A percentile compares a stretch with the other conserved stretches of the same genome.
Evolutionary conservation across 2,888 invertebrate species (phyloP).

Genomic region (Alitta virens): DNA sequence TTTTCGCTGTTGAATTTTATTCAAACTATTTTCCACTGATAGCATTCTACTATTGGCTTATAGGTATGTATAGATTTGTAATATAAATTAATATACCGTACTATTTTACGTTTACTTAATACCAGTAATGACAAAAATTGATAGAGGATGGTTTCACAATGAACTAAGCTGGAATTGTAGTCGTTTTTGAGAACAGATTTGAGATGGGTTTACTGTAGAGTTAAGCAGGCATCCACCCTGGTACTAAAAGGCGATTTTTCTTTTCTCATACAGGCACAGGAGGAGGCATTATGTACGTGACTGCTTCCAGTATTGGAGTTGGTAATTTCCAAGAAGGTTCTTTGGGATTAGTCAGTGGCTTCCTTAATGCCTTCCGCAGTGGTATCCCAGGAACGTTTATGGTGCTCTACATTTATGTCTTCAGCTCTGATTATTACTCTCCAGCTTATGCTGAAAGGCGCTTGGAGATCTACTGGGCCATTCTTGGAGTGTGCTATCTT

Average conservation of each 20-base stretch:
- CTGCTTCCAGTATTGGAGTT: slow-evolving; percentile 6
- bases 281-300: slow-evolving; percentile 9
- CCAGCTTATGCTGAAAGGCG: background rate
- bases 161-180: no score
- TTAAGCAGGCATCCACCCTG: no score
- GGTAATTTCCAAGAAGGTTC: slow-evolving; percentile 4
- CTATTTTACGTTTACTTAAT: background rate
- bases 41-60: slow-evolving; percentile 9
- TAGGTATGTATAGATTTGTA: background rate
- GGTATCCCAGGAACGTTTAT: background rate
- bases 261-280: slow-evolving; percentile 9
- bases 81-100: background rate
- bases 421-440: background rate
- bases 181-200: no score
- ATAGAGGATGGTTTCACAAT: no score
- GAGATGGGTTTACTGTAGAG: no score
- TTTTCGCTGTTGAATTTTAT: background rate
- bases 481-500: background rate
- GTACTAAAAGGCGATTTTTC: no score
- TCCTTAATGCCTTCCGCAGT: slow-evolving; percentile 4
- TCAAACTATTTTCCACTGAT: background rate
- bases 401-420: background rate
- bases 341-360: slow-evolving; percentile 10
- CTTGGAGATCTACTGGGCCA: background rate
- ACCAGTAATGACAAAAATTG: background rate